These are phyloP conservation scores for Crotalus helleri DNA, from an alignment of 2,113 vertebrate genomes.

Conservation along the genomic window DNA sequence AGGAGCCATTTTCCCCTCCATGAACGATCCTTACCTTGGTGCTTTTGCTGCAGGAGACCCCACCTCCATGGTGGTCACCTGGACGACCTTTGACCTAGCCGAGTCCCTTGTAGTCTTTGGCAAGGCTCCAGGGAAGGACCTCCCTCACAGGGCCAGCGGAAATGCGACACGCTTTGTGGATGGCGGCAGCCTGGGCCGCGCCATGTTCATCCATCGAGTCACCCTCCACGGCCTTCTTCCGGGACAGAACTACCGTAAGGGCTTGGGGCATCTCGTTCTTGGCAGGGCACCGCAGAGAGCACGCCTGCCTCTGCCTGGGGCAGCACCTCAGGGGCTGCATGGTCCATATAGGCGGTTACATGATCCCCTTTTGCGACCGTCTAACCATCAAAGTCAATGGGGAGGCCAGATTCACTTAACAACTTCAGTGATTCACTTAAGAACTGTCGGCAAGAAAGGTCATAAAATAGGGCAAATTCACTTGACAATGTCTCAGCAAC, in stretches of 20 bases:
- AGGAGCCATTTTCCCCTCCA: background rate
- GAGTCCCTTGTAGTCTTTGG: slow-evolving; percentile 75
- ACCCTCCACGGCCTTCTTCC: slow-evolving; percentile 70
- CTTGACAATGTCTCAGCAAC: too few species aligned
- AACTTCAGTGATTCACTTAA: too few species aligned
- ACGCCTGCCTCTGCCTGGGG: background rate
- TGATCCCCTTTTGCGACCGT: background rate
- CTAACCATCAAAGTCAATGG: too few species aligned
- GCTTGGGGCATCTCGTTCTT: background rate
- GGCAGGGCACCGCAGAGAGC: background rate
- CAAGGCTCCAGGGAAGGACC: slow-evolving; percentile 55
- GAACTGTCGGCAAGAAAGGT: too few species aligned
- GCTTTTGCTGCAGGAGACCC: slow-evolving; percentile 61
- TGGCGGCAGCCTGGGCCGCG: slow-evolving; percentile 70
- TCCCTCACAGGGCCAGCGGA: slow-evolving; percentile 67
- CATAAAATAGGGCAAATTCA: too few species aligned
- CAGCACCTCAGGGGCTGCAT: background rate
- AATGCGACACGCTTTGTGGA: slow-evolving; percentile 70
- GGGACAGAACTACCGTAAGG: slow-evolving; percentile 72
- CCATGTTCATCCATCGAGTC: slow-evolving; percentile 80
- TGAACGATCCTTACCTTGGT: background rate
- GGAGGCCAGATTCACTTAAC: too few species aligned
- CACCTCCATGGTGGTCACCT: slow-evolving; percentile 79
- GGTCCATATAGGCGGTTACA: background rate
- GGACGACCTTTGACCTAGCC: slow-evolving; percentile 76